A percentile compares a stretch with the other conserved stretches of the same genome.
These are phyloP conservation scores for Hyles lineata DNA, from an alignment of 2,888 invertebrate species.

Conservation along the genomic window DNA sequence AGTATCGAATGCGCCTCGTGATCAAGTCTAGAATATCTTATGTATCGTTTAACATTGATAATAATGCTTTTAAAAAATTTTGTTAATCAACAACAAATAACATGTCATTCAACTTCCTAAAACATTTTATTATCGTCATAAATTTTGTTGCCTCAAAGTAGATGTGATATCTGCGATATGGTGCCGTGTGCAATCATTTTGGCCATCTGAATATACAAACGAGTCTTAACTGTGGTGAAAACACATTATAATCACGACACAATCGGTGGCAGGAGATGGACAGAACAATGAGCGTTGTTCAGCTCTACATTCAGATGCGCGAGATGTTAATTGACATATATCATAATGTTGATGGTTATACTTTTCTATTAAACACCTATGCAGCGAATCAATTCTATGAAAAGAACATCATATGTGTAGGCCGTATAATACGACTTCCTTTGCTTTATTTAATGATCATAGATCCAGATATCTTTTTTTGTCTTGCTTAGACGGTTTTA, in stretches of 20 bases:
- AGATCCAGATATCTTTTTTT: neutral
- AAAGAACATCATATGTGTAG: neutral
- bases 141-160: neutral
- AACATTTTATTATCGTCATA: neutral
- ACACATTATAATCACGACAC: neutral
- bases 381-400: neutral
- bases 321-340: neutral
- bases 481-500: no score
- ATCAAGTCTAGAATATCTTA: constrained; percentile 1
- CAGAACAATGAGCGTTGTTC: constrained; percentile 8
- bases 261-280: neutral
- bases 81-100: constrained; percentile 2
- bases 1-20: constrained; percentile 4
- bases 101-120: neutral
- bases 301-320: neutral
- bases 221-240: neutral
- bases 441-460: neutral
- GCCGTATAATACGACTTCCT: neutral
- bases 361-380: neutral
- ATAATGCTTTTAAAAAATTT: neutral
- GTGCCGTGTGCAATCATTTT: neutral
- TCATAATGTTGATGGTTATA: neutral
- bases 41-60: neutral
- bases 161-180: neutral
- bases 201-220: neutral